Conservation (phyloP, 2,113 vertebrate genomes). For the Onychorhynchus coronatus region DNA sequence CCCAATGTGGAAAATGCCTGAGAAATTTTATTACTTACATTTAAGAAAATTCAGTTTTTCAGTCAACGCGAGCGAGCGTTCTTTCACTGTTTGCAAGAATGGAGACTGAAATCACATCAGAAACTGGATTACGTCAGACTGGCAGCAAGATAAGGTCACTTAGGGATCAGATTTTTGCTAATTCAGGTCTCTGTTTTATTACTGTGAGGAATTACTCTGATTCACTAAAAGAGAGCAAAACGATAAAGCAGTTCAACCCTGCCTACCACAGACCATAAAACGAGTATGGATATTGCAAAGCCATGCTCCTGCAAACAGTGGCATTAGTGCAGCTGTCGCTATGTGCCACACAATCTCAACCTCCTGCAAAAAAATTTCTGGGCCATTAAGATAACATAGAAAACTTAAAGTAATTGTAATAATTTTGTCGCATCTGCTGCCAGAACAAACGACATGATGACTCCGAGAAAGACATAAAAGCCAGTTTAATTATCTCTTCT, state of each 20-base stretch:
- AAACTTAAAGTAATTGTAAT: not conserved
- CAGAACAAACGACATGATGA: not conserved
- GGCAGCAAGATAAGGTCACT: conserved; percentile 33
- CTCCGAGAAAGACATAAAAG: not conserved
- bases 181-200: conserved; percentile 36
- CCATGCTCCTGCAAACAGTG: not conserved
- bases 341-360: not conserved
- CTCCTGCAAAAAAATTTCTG: not conserved
- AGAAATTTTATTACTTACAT: not conserved
- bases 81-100: not conserved
- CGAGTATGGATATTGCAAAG: not conserved
- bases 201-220: conserved; percentile 12
- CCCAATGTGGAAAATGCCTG: not conserved
- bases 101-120: not conserved
- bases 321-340: not conserved
- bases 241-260: conserved; percentile 1
- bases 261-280: not conserved
- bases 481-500: not conserved
- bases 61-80: not conserved
- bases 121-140: conserved; percentile 35
- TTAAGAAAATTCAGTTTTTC: not conserved
- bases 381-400: not conserved
- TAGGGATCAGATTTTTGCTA: conserved; percentile 48
- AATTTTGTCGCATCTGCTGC: not conserved
- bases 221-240: conserved; percentile 10